These are phyloP conservation scores for Dynastes maya DNA, from an alignment of 2,888 invertebrate species.

Conservation along the genomic window DNA sequence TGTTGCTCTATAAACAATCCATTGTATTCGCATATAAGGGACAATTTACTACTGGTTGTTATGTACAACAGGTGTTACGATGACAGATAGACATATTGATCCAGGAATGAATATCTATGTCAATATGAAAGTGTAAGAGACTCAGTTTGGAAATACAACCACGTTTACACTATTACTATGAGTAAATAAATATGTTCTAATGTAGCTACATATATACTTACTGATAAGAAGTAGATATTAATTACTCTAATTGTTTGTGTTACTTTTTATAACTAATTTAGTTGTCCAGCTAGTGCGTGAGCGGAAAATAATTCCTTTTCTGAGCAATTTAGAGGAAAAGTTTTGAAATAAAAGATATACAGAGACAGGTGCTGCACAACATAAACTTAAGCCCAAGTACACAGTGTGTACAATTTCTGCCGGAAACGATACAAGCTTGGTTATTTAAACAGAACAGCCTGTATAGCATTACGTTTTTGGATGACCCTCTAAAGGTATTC, in stretches of 20 bases:
- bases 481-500: too few species aligned
- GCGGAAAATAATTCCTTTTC: too few species aligned
- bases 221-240: background rate
- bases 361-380: too few species aligned
- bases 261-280: background rate
- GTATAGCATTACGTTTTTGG: too few species aligned
- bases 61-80: conserved; percentile 35
- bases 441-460: too few species aligned
- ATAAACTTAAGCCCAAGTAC: too few species aligned
- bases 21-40: conserved; percentile 22
- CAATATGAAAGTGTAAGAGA: background rate
- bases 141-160: conserved; percentile 20
- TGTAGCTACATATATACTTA: background rate
- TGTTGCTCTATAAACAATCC: conserved; percentile 14
- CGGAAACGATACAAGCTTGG: too few species aligned
- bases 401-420: too few species aligned
- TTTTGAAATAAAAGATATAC: too few species aligned
- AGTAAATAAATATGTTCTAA: background rate
- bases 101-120: conserved; percentile 14
- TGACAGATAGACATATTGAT: conserved; percentile 21
- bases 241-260: background rate
- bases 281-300: too few species aligned
- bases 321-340: too few species aligned
- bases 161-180: background rate
- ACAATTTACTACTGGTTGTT: conserved; percentile 20